Evolutionary conservation across 2,797 vertebrate genomes (phyloP).

Genomic region (Clarias pachynema): DNA sequence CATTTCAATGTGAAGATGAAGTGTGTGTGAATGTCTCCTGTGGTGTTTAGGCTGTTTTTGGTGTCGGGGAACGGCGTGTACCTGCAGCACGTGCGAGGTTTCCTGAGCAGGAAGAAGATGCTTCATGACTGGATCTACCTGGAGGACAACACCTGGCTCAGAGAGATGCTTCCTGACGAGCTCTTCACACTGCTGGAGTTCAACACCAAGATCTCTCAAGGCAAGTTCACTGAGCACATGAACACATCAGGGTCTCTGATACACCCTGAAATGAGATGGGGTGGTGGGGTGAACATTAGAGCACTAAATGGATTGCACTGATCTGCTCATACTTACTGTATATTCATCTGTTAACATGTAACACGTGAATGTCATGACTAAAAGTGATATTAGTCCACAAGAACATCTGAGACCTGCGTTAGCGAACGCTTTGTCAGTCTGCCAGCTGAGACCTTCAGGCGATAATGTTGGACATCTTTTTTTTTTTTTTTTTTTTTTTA

Average conservation of each 20-base stretch:
- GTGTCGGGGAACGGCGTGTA: conserved; percentile 60
- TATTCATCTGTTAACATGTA: not conserved
- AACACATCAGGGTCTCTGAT: not conserved
- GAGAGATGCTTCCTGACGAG: conserved; percentile 60
- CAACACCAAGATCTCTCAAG: conserved; percentile 68
- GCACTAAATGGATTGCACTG: not conserved
- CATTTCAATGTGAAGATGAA: not conserved
- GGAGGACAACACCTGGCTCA: conserved; percentile 65
- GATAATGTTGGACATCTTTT: not conserved
- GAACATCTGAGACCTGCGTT: not conserved
- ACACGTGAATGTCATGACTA: not conserved
- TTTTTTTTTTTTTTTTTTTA: not conserved
- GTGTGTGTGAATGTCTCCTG: too few species aligned
- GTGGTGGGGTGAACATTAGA: too few species aligned
- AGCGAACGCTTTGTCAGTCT: too few species aligned
- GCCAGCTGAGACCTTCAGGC: not conserved
- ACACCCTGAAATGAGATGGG: not conserved
- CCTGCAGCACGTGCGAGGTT: conserved; percentile 58
- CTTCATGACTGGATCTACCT: conserved; percentile 65
- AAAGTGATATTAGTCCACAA: not conserved
- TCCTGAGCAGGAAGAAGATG: conserved; percentile 63
- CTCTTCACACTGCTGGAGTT: conserved; percentile 65
- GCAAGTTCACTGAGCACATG: conserved; percentile 32
- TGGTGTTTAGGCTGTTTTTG: conserved; percentile 58
- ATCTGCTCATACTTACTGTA: not conserved